phyloP scores from a whole-genome alignment of 2,888 invertebrate species.

The Drosophila testacea region DNA sequence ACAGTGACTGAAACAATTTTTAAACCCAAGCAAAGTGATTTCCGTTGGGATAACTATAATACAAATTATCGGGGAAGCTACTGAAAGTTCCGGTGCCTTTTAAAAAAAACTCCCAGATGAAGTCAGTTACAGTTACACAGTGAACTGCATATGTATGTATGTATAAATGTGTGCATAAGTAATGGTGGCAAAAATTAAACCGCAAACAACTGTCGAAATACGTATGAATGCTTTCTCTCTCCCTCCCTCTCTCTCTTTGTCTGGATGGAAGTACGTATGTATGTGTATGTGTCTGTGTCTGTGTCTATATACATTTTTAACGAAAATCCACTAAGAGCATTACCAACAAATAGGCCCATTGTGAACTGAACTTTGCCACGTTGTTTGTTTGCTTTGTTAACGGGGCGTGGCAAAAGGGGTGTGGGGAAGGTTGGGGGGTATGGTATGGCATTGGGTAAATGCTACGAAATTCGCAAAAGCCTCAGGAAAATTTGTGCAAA shows the following conservation, averaged over 20 bases:
- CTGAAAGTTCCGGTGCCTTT: conserved; percentile 8
- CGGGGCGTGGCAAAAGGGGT: background rate
- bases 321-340: conserved; percentile 69
- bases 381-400: conserved; percentile 25
- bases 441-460: conserved; percentile 17
- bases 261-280: background rate
- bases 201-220: conserved; percentile 55
- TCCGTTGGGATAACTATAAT: background rate
- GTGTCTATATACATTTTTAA: conserved; percentile 65
- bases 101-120: background rate
- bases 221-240: background rate
- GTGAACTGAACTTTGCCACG: conserved; percentile 20
- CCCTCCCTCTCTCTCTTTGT: background rate
- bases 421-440: background rate
- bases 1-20: background rate
- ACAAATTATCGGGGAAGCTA: conserved; percentile 9
- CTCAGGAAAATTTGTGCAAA: conserved; percentile 39
- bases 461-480: conserved; percentile 48
- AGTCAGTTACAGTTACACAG: conserved; percentile 16
- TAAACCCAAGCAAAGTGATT: conserved; percentile 12
- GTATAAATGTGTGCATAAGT: conserved; percentile 16
- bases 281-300: background rate
- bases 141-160: background rate
- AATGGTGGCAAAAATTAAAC: conserved; percentile 41
- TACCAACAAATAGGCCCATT: conserved; percentile 32